Base-by-base conservation (phyloP, 2,888 invertebrate genomes). In the Chalcis sispes region DNA sequence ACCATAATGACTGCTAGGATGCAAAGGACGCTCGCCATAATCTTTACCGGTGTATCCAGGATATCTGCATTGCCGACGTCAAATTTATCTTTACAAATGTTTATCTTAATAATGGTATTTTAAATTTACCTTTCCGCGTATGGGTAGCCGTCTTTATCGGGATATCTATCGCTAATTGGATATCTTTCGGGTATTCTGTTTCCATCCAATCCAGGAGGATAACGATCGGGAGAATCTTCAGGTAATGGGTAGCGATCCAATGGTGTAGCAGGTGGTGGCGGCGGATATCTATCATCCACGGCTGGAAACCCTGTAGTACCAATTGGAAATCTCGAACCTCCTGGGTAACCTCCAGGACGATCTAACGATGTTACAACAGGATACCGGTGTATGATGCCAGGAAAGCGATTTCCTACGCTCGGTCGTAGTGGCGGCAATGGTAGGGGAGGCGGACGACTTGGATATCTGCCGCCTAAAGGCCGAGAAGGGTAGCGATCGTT, bases 121-220 rank as follows among this genome's bases (percentile, higher is more conserved):
- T n/a, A n/a, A n/a, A n/a, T n/a, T n/a, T n/a, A 85, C 87, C 86
- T 81, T 59, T 36, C 80, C 73, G 15, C 1, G 69, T 80, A 86
- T 0, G 85, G 83, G 77, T 85, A 87, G 25, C 82, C 74, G 72
- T 87, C 86, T 66, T 87, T 88, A 2, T 86, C 86, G 0, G 86
- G 87, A 79, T 85, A 88, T 65, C 89, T 82, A 58, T 89, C 89
- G 64, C 80, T 82, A 42, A 69, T 54, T 1, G 92, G 92, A 90
- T 91, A 92, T 86, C 91, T 90, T 82, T 91, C 90, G 85, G 79
- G 90, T 82, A 89, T 89, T 80, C 82, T 80, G 29, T 83, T 82
- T 78, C 90, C 88, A n/a, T 82, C 85, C 15, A 83, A 79, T n/a
- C 78, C 78, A 20, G 79, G 79, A 0, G 89, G 89, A 80, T 85